These are phyloP conservation scores for Suillia variegata DNA, from an alignment of 2,888 invertebrate species.

Conservation along the genomic window DNA sequence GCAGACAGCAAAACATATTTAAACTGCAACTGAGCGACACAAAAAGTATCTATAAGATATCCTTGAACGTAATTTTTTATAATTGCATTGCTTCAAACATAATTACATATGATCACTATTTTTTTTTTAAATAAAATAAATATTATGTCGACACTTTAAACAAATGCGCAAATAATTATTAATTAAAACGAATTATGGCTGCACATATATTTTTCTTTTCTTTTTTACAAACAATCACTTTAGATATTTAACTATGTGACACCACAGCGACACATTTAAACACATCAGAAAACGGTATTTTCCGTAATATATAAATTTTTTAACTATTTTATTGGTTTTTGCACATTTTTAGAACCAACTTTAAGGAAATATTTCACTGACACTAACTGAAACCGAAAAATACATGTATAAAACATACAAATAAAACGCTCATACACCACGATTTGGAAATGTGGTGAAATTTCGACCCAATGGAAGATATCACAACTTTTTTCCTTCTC, in stretches of 20 bases:
- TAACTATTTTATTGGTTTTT: neutral
- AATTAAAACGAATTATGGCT: neutral
- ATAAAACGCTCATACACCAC: slow-evolving; percentile 1
- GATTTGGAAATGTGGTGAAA: neutral
- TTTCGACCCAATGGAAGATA: neutral
- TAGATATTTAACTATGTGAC: no score
- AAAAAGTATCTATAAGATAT: neutral
- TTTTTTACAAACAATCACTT: no score
- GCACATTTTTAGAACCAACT: neutral
- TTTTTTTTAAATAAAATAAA: no score
- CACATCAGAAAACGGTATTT: neutral
- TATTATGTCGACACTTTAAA: no score
- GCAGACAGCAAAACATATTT: neutral
- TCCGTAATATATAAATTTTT: neutral
- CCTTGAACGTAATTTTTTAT: no score
- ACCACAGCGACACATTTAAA: no score
- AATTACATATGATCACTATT: no score
- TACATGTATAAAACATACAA: neutral
- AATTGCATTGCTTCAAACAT: no score
- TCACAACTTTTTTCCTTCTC: neutral
- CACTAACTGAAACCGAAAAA: no score
- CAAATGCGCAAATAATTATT: no score
- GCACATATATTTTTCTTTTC: no score
- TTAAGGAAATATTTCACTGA: neutral
- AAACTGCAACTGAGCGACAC: neutral